A percentile compares a stretch with the other conserved stretches of the same genome.
Evolutionary conservation across 1,140 invertebrate species (phyloP).

Genomic region (Eurosta solidaginis): DNA sequence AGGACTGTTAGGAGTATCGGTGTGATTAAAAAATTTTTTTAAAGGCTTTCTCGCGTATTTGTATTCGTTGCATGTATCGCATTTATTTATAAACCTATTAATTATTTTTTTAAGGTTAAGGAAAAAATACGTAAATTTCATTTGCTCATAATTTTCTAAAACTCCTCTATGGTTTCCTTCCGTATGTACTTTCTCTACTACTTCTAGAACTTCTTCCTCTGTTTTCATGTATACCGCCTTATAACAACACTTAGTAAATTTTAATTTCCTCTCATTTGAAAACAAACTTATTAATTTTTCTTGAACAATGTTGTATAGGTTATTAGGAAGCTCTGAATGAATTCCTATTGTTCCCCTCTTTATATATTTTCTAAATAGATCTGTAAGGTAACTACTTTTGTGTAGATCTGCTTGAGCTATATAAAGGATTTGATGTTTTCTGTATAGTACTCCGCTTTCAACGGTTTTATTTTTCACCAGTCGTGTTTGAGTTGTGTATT

Average conservation of each 20-base stretch:
- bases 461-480: background rate
- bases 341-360: background rate
- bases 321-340: background rate
- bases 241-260: no score
- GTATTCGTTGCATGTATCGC: no score
- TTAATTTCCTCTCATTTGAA: no score
- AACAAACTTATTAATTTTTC: background rate
- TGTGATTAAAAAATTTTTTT: background rate
- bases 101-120: background rate
- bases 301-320: background rate
- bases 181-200: no score
- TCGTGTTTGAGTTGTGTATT: background rate
- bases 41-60: no score
- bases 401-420: background rate
- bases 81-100: constrained; percentile 9
- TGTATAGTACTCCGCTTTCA: background rate
- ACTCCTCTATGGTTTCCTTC: no score
- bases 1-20: background rate
- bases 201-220: background rate
- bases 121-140: no score
- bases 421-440: background rate
- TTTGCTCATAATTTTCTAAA: background rate
- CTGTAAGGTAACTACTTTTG: background rate
- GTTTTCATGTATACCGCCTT: background rate
- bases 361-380: background rate